These are phyloP conservation scores for Tragopan temminckii DNA, from an alignment of 2,797 vertebrate genomes.

Conservation along the genomic window DNA sequence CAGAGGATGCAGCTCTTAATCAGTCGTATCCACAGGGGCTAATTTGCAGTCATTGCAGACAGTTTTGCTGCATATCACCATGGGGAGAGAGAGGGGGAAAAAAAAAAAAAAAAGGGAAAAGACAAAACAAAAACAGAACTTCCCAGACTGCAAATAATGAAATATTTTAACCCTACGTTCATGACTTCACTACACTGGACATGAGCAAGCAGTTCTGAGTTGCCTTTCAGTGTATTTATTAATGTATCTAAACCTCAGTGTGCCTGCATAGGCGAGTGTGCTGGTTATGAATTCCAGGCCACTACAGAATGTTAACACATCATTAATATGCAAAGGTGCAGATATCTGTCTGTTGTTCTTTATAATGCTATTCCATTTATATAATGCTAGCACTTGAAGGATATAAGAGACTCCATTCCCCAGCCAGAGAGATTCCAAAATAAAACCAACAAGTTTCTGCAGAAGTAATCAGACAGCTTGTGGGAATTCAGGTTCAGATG, in stretches of 20 bases:
- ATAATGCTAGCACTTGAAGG: slow-evolving; percentile 35
- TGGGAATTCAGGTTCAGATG: slow-evolving; percentile 25
- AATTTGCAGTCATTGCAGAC: not conserved
- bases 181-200: not conserved
- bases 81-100: not conserved
- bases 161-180: not conserved
- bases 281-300: not conserved
- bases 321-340: slow-evolving; percentile 62
- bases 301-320: not conserved
- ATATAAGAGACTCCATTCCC: slow-evolving; percentile 24
- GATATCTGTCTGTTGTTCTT: slow-evolving; percentile 50
- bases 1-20: not conserved
- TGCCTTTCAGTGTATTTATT: not conserved
- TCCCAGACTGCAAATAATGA: not conserved
- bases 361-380: slow-evolving; percentile 59
- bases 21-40: not conserved
- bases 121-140: not conserved
- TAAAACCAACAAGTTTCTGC: slow-evolving; percentile 43
- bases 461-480: slow-evolving; percentile 40
- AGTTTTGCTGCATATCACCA: not conserved
- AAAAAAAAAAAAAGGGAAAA: not conserved
- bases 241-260: not conserved
- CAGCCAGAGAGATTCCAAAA: slow-evolving; percentile 40
- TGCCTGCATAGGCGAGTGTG: not conserved
- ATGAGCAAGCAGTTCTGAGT: not conserved